A percentile compares a stretch with the other conserved stretches of the same genome.
Evolutionary conservation across 2,888 invertebrate genomes (phyloP).

Genomic region (Philopedon plagiatum): DNA sequence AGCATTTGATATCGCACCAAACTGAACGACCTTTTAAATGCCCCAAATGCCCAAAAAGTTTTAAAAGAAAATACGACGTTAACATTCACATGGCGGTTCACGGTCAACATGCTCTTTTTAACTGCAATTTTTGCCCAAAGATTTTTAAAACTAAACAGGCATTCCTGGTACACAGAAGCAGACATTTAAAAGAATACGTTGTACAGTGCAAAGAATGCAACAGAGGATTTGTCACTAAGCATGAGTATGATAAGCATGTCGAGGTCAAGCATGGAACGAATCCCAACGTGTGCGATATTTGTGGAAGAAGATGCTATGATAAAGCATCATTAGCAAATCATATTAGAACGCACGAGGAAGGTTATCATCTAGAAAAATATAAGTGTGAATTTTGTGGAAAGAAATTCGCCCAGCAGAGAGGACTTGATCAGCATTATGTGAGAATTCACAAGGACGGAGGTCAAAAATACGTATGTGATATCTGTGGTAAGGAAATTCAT

Average conservation of each 20-base stretch:
- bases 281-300: conserved; percentile 52
- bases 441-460: conserved; percentile 54
- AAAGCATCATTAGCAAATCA: conserved; percentile 53
- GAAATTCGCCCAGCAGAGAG: conserved; percentile 51
- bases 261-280: conserved; percentile 56
- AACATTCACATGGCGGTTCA: conserved; percentile 49
- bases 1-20: conserved; percentile 39
- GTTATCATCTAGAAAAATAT: conserved; percentile 30
- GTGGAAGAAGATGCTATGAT: conserved; percentile 55
- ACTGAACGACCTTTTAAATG: conserved; percentile 62
- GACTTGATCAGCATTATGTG: conserved; percentile 50
- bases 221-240: conserved; percentile 59
- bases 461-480: conserved; percentile 65
- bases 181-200: conserved; percentile 72
- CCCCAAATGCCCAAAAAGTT: conserved; percentile 65
- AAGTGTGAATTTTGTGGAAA: conserved; percentile 51
- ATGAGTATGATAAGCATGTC: conserved; percentile 59
- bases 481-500: conserved; percentile 70
- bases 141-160: conserved; percentile 66
- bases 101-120: conserved; percentile 4
- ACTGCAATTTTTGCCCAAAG: conserved; percentile 73
- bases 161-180: conserved; percentile 70
- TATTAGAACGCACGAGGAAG: conserved; percentile 44
- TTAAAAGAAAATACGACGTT: conserved; percentile 56
- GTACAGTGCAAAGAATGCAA: conserved; percentile 63